phyloP scores from a whole-genome alignment of 2,113 vertebrate genomes.

The Pogonocichla stellata region DNA sequence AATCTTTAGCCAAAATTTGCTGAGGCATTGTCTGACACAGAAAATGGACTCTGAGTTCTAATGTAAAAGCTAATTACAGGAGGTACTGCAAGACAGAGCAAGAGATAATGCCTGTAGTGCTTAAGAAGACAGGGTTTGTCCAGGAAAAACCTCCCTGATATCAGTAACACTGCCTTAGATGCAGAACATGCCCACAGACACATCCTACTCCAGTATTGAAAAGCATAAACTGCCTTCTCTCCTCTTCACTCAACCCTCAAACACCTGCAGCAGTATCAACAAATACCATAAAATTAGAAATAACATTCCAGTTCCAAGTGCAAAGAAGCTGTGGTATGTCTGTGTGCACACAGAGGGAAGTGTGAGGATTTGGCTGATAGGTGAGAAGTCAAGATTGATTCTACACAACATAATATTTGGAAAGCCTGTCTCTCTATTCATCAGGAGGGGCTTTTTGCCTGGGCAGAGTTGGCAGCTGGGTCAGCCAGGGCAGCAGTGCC shows the following conservation, averaged over 20 bases:
- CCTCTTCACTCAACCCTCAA: background rate
- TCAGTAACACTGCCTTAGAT: background rate
- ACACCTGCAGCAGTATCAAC: background rate
- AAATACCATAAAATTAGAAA: background rate
- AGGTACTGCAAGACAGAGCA: background rate
- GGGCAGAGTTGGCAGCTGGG: background rate
- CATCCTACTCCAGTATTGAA: background rate
- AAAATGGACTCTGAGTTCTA: background rate
- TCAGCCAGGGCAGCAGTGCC: background rate
- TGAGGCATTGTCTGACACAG: background rate
- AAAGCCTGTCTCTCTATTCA: background rate
- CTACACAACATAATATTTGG: background rate
- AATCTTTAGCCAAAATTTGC: background rate
- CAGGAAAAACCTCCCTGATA: background rate
- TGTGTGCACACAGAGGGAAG: background rate
- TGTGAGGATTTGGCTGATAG: background rate
- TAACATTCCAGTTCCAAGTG: background rate
- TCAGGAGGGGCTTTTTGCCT: background rate
- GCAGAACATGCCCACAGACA: background rate
- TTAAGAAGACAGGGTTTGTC: background rate
- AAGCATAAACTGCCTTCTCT: background rate
- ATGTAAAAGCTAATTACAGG: slow-evolving; percentile 8
- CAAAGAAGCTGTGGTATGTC: background rate
- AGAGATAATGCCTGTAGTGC: background rate
- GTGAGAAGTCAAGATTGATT: background rate